Conservation (phyloP, 2,888 invertebrate genomes). For the Malthinus flaveolus region DNA sequence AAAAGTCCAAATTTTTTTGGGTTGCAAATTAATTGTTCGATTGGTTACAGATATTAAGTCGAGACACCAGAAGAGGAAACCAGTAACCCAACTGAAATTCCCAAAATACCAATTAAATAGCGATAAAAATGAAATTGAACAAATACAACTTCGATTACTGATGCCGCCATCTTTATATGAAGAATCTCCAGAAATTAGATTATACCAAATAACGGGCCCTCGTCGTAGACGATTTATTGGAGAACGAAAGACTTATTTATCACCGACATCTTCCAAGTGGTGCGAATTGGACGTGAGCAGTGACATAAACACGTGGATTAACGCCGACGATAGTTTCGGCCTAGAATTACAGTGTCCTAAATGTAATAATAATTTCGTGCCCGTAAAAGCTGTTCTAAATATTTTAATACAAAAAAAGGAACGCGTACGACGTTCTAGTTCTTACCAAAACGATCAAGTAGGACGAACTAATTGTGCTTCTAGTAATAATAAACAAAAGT, state of each 20-base stretch:
- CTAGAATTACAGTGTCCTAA: constrained; percentile 60
- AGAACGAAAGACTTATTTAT: constrained; percentile 49
- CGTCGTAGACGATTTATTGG: constrained; percentile 51
- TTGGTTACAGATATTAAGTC: neutral
- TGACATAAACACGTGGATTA: constrained; percentile 57
- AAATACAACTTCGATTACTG: constrained; percentile 56
- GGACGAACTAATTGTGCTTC: constrained; percentile 59
- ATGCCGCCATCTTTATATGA: constrained; percentile 40
- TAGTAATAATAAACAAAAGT: constrained; percentile 54
- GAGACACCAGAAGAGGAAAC: neutral
- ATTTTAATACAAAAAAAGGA: constrained; percentile 46
- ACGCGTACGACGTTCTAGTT: constrained; percentile 41
- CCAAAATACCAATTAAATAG: neutral
- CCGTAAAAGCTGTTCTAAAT: constrained; percentile 48
- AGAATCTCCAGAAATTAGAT: constrained; percentile 42
- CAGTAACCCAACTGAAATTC: neutral
- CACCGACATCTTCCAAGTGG: constrained; percentile 58
- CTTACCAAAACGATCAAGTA: constrained; percentile 46
- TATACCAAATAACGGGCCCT: constrained; percentile 52
- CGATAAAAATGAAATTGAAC: constrained; percentile 48
- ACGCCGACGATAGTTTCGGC: constrained; percentile 56
- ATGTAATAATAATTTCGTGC: constrained; percentile 52
- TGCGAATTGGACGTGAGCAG: constrained; percentile 63
- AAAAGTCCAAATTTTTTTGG: too few species aligned
- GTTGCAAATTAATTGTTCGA: neutral